These are phyloP conservation scores for Urechis unicinctus DNA, from an alignment of 2,888 invertebrate genomes.

Conservation along the genomic window DNA sequence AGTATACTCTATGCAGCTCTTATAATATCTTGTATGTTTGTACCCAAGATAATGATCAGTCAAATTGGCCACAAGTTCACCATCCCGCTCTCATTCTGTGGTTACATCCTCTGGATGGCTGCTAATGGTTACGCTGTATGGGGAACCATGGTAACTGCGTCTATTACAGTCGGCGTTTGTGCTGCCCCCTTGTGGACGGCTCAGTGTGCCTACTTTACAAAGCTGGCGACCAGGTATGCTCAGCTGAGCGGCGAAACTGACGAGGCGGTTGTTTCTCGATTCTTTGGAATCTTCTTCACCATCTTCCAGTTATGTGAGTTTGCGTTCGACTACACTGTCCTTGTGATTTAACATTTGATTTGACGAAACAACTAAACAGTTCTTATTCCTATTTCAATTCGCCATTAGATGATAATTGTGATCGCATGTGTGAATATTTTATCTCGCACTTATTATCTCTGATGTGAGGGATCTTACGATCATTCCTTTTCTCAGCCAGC, in stretches of 20 bases:
- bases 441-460: too few species aligned
- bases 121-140: conserved; percentile 69
- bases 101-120: conserved; percentile 90
- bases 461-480: background rate
- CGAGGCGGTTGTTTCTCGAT: conserved; percentile 88
- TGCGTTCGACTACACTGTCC: background rate
- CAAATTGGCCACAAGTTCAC: conserved; percentile 53
- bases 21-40: conserved; percentile 90
- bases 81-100: conserved; percentile 81
- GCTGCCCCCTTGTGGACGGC: conserved; percentile 98
- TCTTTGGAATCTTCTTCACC: conserved; percentile 98
- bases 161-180: conserved; percentile 86
- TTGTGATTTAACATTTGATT: too few species aligned
- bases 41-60: conserved; percentile 49
- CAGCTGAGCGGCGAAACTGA: conserved; percentile 69
- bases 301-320: conserved; percentile 92
- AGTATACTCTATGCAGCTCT: conserved; percentile 87
- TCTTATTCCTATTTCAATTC: too few species aligned
- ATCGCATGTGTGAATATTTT: too few species aligned
- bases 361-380: too few species aligned
- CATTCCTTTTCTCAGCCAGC: conserved; percentile 11
- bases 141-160: conserved; percentile 69
- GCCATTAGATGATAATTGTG: too few species aligned
- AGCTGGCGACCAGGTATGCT: conserved; percentile 67
- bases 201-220: conserved; percentile 91